Conservation (phyloP, 2,113 vertebrate genomes). For the Bujurquina vittata region DNA sequence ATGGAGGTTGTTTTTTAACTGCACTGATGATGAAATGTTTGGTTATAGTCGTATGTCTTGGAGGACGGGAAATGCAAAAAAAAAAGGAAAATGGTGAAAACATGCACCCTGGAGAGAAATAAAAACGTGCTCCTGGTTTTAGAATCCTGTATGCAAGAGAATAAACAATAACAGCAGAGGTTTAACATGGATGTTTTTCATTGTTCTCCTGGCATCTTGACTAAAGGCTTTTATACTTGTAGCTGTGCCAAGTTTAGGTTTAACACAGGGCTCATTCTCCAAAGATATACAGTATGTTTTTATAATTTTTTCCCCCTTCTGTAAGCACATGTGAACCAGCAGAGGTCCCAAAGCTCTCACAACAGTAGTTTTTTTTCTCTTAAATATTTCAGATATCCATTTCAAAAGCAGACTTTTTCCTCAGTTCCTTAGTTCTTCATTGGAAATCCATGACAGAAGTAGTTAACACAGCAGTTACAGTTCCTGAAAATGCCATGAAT, state of each 20-base stretch:
- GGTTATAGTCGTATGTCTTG: neutral
- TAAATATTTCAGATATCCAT: neutral
- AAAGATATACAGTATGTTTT: neutral
- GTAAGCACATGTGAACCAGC: neutral
- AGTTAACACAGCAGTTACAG: neutral
- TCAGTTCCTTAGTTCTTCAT: neutral
- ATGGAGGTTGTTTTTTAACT: neutral
- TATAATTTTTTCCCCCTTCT: fast-evolving
- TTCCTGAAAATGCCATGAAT: neutral
- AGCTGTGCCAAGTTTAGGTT: neutral
- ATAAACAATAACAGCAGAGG: neutral
- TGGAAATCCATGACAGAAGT: neutral
- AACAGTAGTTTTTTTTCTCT: neutral
- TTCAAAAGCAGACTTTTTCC: neutral
- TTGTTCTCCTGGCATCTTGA: neutral
- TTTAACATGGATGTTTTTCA: neutral
- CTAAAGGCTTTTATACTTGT: neutral
- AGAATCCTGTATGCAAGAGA: neutral
- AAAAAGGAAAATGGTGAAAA: neutral
- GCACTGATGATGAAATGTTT: neutral
- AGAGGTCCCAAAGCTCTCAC: neutral
- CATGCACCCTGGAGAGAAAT: neutral
- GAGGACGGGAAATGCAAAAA: neutral
- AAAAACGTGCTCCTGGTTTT: neutral
- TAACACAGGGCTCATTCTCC: neutral